These are phyloP conservation scores for Galaxea fascicularis DNA, from an alignment of 92 coral and sea anemone species.

Conservation along the genomic window DNA sequence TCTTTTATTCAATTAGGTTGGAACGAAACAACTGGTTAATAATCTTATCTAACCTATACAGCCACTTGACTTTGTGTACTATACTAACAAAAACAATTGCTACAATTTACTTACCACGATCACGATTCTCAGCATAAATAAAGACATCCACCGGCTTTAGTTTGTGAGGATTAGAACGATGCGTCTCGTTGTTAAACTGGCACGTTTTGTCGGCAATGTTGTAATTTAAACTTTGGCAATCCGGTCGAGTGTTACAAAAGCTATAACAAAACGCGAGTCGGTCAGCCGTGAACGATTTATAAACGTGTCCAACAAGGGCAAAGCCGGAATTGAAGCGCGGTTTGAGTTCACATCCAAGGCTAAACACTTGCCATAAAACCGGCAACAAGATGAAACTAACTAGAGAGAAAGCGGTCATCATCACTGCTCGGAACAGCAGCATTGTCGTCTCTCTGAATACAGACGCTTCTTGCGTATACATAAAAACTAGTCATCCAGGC, in stretches of 20 bases:
- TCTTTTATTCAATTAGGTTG: no score
- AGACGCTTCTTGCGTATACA: not conserved
- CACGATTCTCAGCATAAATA: constrained; percentile 10
- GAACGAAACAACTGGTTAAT: no score
- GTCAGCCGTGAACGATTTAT: not conserved
- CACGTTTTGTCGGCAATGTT: constrained; percentile 14
- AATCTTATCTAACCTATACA: no score
- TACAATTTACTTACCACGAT: not conserved
- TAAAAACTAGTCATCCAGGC: no score
- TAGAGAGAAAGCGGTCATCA: not conserved
- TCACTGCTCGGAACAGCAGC: not conserved
- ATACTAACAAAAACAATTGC: not conserved
- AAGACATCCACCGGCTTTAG: not conserved
- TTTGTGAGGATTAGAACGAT: not conserved
- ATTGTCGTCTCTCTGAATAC: not conserved
- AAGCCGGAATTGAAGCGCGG: not conserved
- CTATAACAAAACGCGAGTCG: not conserved
- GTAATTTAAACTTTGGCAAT: constrained; percentile 23
- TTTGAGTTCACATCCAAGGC: not conserved
- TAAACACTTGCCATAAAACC: not conserved
- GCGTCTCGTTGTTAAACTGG: constrained; percentile 7
- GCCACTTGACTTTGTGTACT: no score
- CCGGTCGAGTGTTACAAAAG: not conserved
- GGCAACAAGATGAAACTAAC: not conserved
- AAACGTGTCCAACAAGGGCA: constrained; percentile 8